phyloP scores from a whole-genome alignment of 2,888 invertebrate genomes.

The Trichogramma dendrolimi region DNA sequence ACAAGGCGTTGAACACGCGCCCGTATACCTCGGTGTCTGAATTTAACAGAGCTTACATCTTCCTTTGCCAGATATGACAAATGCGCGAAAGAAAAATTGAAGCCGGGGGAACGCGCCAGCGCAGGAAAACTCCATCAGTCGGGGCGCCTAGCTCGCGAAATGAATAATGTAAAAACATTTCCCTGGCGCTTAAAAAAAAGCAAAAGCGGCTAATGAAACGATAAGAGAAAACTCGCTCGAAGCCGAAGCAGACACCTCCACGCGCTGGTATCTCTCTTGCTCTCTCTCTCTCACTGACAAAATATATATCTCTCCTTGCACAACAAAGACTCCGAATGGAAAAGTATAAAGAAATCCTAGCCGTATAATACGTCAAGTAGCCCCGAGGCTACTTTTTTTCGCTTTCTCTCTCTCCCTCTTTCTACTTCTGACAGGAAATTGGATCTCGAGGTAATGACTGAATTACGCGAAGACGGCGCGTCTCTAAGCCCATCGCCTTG shows the following conservation, averaged over 20 bases:
- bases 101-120: too few species aligned
- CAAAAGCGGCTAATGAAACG: too few species aligned
- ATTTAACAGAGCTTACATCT: too few species aligned
- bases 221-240: too few species aligned
- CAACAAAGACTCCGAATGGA: not conserved
- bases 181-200: too few species aligned
- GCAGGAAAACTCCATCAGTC: too few species aligned
- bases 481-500: not conserved
- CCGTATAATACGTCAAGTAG: constrained; percentile 25
- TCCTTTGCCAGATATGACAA: too few species aligned
- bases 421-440: constrained; percentile 33
- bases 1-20: constrained; percentile 7
- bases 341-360: too few species aligned
- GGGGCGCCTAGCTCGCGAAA: too few species aligned
- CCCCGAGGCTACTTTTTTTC: constrained; percentile 24
- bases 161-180: too few species aligned
- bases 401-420: constrained; percentile 24
- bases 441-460: constrained; percentile 36
- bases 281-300: not conserved
- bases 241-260: too few species aligned
- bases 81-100: too few species aligned
- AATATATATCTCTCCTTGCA: not conserved
- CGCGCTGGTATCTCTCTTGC: not conserved
- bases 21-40: not conserved
- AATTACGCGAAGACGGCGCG: constrained; percentile 32